Conservation (phyloP, 2,113 vertebrate species). For the Plecturocebus donacophilus region DNA sequence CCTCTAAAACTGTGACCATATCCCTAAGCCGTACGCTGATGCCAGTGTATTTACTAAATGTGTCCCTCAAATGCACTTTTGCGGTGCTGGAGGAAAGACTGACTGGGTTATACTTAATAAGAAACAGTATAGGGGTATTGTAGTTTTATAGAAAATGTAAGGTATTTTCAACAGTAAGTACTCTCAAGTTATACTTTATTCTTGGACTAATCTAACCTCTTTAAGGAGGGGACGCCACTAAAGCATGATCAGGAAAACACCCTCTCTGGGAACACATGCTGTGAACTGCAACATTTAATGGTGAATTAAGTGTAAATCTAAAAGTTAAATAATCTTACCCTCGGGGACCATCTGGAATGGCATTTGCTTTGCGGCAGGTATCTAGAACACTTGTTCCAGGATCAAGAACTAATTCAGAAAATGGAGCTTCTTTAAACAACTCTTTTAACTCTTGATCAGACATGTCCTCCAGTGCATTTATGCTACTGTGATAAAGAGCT, state of each 20-base stretch:
- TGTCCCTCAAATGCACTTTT: background rate
- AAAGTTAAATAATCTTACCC: constrained; percentile 86
- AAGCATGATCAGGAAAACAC: background rate
- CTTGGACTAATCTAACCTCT: constrained; percentile 3
- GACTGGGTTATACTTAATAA: background rate
- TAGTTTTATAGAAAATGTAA: background rate
- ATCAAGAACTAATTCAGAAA: constrained; percentile 93
- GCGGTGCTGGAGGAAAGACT: background rate
- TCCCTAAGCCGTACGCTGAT: background rate
- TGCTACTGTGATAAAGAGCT: constrained; percentile 90
- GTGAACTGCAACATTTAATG: background rate
- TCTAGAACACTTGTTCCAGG: constrained; percentile 93
- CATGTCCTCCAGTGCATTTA: constrained; percentile 92
- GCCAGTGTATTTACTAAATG: background rate
- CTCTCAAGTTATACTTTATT: background rate
- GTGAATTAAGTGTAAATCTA: background rate
- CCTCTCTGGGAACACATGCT: background rate
- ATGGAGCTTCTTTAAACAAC: constrained; percentile 93
- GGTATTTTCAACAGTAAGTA: background rate
- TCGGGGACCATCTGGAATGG: constrained; percentile 92
- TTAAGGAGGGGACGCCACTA: background rate
- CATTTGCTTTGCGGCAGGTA: constrained; percentile 89
- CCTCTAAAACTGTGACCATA: background rate
- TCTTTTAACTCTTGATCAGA: constrained; percentile 94
- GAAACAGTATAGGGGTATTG: background rate